Evolutionary conservation across 1,140 invertebrate species (phyloP).

Genomic region (Drosophila pallidifrons): DNA sequence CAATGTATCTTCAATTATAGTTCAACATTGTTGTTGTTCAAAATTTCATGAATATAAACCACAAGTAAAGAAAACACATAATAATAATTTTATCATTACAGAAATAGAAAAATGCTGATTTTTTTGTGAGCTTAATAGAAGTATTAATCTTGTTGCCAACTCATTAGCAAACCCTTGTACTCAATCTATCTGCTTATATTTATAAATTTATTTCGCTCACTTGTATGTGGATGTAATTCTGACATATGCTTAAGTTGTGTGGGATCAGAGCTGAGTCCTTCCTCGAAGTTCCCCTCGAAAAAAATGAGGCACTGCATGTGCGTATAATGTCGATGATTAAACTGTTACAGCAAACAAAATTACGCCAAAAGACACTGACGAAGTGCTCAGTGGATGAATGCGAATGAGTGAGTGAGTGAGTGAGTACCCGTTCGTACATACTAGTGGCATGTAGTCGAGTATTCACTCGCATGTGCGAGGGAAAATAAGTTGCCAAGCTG

Average conservation of each 20-base stretch:
- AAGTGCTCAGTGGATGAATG: constrained; percentile 54
- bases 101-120: neutral
- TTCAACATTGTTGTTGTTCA: too few species aligned
- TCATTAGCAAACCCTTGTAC: neutral
- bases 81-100: neutral
- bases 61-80: too few species aligned
- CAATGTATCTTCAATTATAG: too few species aligned
- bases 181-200: neutral
- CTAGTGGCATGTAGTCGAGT: neutral
- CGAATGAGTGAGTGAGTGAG: neutral
- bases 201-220: constrained; percentile 5
- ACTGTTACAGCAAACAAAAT: constrained; percentile 73
- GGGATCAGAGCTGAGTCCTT: constrained; percentile 1
- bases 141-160: neutral
- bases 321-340: constrained; percentile 77
- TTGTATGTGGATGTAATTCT: constrained; percentile 42
- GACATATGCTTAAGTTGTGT: constrained; percentile 26
- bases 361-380: constrained; percentile 75
- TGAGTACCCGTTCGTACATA: constrained; percentile 14
- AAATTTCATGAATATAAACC: too few species aligned
- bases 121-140: neutral
- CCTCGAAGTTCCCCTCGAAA: neutral
- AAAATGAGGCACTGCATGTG: constrained; percentile 29
- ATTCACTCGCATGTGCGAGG: neutral
- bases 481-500: constrained; percentile 20